phyloP scores from a whole-genome alignment of 2,888 invertebrate genomes.

The Drosophila bunnanda region DNA sequence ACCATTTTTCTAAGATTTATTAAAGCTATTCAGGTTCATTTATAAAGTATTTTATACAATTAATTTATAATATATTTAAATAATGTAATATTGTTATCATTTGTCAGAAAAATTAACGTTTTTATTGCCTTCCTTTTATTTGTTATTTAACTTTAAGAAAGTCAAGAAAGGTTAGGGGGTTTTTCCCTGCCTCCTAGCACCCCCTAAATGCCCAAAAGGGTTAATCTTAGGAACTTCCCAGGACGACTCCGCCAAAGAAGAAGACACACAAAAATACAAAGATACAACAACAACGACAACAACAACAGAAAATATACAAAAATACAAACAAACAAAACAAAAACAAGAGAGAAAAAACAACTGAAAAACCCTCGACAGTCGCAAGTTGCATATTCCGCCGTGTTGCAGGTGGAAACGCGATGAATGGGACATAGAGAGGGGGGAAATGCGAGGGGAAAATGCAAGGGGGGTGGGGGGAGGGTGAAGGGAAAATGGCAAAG shows the following conservation, averaged over 20 bases:
- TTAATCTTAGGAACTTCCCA: conserved; percentile 22
- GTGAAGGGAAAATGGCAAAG: conserved; percentile 25
- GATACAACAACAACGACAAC: conserved; percentile 11
- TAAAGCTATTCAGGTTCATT: no score
- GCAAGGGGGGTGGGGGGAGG: background rate
- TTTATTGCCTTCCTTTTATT: background rate
- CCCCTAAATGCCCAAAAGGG: conserved; percentile 8
- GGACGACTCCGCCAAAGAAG: conserved; percentile 27
- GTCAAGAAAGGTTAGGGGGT: no score
- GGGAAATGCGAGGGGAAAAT: conserved; percentile 7
- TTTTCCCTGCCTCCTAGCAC: background rate
- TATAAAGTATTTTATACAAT: background rate
- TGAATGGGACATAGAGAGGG: conserved; percentile 11
- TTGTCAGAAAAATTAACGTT: no score
- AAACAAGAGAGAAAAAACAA: conserved; percentile 1
- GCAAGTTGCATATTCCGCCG: conserved; percentile 45
- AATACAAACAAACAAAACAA: conserved; percentile 9
- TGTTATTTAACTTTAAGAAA: no score
- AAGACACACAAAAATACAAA: conserved; percentile 35
- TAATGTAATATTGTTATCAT: no score
- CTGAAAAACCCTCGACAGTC: conserved; percentile 42
- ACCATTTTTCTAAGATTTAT: no score
- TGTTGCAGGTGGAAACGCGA: conserved; percentile 44
- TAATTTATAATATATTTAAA: no score
- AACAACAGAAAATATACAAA: conserved; percentile 11